Evolutionary conservation across 2,888 invertebrate genomes (phyloP).

Genomic region (Lingula anatina): DNA sequence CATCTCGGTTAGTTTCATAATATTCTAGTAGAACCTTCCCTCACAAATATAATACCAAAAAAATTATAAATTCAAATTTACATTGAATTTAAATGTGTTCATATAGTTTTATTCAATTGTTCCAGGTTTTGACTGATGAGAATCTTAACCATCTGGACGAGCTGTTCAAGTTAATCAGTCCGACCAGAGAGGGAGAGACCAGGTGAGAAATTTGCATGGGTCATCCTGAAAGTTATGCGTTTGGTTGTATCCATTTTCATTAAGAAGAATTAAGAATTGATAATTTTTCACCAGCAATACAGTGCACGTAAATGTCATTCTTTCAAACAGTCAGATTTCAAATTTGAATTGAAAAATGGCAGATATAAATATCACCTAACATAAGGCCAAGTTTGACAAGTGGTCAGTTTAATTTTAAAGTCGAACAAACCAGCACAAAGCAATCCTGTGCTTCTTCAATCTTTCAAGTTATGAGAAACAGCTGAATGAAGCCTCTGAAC

Average conservation of each 20-base stretch:
- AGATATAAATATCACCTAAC: slow-evolving; percentile 17
- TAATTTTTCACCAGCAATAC: too few relatives aligned
- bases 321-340: too few relatives aligned
- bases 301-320: too few relatives aligned
- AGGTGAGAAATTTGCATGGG: too few relatives aligned
- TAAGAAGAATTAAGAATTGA: not conserved
- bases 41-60: too few relatives aligned
- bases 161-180: slow-evolving; percentile 73
- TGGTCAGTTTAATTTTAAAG: not conserved
- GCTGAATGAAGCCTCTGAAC: slow-evolving; percentile 75
- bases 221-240: slow-evolving; percentile 4
- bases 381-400: not conserved
- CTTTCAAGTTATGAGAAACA: slow-evolving; percentile 57
- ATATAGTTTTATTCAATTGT: slow-evolving; percentile 4
- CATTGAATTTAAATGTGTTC: too few relatives aligned
- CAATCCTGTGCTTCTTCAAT: slow-evolving; percentile 31
- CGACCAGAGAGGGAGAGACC: slow-evolving; percentile 58
- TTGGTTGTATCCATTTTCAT: not conserved
- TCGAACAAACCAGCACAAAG: not conserved
- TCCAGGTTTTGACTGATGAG: slow-evolving; percentile 64
- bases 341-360: too few relatives aligned
- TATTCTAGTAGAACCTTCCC: too few relatives aligned
- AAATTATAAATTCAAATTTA: too few relatives aligned
- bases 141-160: slow-evolving; percentile 72
- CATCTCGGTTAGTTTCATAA: too few relatives aligned